Evolutionary conservation across 1,140 invertebrate genomes (phyloP).

Genomic region (Leguminivora glycinivorella): DNA sequence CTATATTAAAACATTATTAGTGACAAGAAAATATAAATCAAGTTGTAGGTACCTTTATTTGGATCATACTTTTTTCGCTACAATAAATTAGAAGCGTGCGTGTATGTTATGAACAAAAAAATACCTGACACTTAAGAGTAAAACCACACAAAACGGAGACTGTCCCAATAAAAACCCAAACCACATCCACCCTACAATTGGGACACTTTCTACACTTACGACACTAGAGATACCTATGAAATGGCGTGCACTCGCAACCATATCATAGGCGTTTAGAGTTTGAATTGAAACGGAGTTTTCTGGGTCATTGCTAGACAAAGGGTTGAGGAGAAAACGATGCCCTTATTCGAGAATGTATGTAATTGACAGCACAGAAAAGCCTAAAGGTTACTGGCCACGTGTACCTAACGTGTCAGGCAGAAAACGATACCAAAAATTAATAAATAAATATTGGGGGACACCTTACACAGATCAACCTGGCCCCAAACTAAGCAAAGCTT

Average conservation of each 20-base stretch:
- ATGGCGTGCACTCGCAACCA: constrained; percentile 37
- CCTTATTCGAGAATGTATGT: constrained; percentile 44
- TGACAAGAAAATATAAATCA: no score
- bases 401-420: no score
- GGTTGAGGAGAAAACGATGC: constrained; percentile 44
- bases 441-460: no score
- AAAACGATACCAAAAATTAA: background rate
- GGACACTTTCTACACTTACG: constrained; percentile 62
- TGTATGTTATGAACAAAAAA: background rate
- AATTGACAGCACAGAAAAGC: constrained; percentile 25
- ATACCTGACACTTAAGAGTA: background rate
- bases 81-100: background rate
- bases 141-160: constrained; percentile 14
- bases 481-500: no score
- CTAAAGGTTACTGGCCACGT: constrained; percentile 3
- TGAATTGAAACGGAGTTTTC: constrained; percentile 40
- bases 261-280: constrained; percentile 32
- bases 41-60: no score
- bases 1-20: no score
- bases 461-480: no score
- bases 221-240: constrained; percentile 45
- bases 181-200: constrained; percentile 44
- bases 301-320: constrained; percentile 35
- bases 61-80: background rate
- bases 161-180: constrained; percentile 27